Evolutionary conservation across 2,113 vertebrate genomes (phyloP).

Genomic region (Phyllostomus discolor): DNA sequence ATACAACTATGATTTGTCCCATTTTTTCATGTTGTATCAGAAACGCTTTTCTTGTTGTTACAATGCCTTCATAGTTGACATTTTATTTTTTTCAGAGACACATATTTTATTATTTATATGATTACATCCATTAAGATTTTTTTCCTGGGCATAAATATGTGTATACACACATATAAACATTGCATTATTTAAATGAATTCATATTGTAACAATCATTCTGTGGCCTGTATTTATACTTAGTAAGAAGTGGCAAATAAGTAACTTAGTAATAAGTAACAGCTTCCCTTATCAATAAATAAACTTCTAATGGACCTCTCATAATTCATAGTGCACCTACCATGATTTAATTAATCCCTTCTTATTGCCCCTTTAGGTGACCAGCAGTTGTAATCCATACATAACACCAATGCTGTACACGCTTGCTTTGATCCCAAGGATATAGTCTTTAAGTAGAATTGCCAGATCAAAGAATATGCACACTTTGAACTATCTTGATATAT

Average conservation of each 20-base stretch:
- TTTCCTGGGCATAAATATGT: not conserved
- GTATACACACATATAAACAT: not conserved
- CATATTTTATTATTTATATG: not conserved
- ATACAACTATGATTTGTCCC: not conserved
- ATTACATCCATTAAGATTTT: not conserved
- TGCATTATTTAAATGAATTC: not conserved
- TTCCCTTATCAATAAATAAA: not conserved
- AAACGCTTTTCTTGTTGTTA: not conserved
- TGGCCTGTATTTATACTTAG: slow-evolving; percentile 4
- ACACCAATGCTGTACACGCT: not conserved
- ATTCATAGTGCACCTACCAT: not conserved
- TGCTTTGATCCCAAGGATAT: not conserved
- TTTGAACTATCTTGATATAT: not conserved
- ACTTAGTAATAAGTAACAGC: not conserved
- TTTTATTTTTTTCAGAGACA: not conserved
- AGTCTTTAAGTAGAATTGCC: not conserved
- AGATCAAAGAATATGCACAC: not conserved
- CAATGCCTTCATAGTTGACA: not conserved
- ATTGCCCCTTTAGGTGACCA: not conserved
- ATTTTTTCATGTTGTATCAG: not conserved
- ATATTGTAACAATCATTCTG: not conserved
- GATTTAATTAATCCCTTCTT: not conserved
- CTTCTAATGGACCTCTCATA: not conserved
- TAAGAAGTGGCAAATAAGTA: not conserved
- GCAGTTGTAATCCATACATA: not conserved